phyloP scores from a whole-genome alignment of 2,888 invertebrate species.

The Polia nebulosa region DNA sequence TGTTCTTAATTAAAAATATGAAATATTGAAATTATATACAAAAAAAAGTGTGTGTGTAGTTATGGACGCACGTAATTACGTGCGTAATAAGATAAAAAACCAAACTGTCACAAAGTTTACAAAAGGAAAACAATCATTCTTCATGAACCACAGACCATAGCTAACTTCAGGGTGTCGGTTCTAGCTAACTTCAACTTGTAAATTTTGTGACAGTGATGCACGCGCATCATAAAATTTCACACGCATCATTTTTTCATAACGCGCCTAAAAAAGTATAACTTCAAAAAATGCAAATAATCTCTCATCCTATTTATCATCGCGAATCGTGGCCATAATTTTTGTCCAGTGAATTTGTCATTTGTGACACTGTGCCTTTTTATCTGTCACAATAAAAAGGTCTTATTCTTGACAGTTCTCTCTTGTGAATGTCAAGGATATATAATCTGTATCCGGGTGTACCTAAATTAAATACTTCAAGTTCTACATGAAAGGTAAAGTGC shows the following conservation, averaged over 20 bases:
- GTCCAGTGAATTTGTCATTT: slow-evolving; percentile 55
- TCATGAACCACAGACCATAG: no score
- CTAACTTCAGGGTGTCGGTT: no score
- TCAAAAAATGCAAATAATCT: slow-evolving; percentile 1
- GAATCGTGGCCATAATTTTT: slow-evolving; percentile 37
- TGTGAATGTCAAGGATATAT: slow-evolving; percentile 66
- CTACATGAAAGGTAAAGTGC: slow-evolving; percentile 18
- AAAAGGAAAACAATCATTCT: no score
- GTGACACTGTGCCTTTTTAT: slow-evolving; percentile 34
- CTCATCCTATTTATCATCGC: slow-evolving; percentile 35
- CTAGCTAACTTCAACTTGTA: no score
- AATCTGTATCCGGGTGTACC: slow-evolving; percentile 65
- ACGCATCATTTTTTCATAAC: no score
- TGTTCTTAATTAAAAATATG: slow-evolving; percentile 19
- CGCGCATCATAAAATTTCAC: no score
- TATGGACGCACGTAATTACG: no score
- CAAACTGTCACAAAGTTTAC: no score
- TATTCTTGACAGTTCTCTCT: slow-evolving; percentile 53
- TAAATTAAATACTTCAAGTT: slow-evolving; percentile 39
- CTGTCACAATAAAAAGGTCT: slow-evolving; percentile 29
- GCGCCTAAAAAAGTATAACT: no score
- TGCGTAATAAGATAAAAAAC: no score
- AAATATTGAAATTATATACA: neutral
- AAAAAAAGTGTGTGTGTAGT: no score
- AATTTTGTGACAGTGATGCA: no score